Conservation (phyloP, 2,797 vertebrate genomes). For the Acrocephalus scirpaceus region DNA sequence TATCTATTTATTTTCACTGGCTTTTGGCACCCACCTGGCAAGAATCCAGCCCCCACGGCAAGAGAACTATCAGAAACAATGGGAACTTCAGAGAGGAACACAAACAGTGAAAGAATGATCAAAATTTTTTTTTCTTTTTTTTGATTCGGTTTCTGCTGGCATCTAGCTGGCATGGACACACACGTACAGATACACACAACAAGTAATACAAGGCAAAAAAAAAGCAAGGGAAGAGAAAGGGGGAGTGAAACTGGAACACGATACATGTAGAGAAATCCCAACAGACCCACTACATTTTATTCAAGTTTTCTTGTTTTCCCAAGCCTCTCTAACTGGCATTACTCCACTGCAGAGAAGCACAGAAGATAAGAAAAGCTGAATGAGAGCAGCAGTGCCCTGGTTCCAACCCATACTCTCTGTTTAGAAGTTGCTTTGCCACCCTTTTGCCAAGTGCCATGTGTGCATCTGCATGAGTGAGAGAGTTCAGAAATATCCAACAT, state of each 20-base stretch:
- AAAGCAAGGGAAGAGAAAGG: neutral
- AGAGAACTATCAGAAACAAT: slow-evolving; percentile 47
- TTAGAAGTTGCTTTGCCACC: neutral
- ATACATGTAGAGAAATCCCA: neutral
- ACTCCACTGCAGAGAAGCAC: neutral
- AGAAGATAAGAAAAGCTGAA: slow-evolving; percentile 29
- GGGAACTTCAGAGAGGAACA: slow-evolving; percentile 34
- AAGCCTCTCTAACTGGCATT: neutral
- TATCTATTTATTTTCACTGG: slow-evolving; percentile 67
- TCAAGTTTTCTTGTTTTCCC: slow-evolving; percentile 45
- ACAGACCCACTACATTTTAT: neutral
- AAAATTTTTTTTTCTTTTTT: slow-evolving; percentile 15
- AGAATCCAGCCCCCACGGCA: slow-evolving; percentile 36
- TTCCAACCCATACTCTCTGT: neutral
- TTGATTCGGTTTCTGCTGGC: slow-evolving; percentile 31
- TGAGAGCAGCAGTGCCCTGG: neutral
- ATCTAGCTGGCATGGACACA: slow-evolving; percentile 18
- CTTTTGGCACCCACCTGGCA: slow-evolving; percentile 59
- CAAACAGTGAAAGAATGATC: slow-evolving; percentile 27
- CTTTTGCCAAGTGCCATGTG: neutral
- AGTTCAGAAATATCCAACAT: neutral
- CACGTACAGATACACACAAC: neutral
- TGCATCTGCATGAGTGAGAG: neutral
- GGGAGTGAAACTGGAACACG: neutral
- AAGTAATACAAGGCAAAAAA: neutral